phyloP scores from a whole-genome alignment of 1,140 invertebrate species.

The Drosophila tsacasi region DNA sequence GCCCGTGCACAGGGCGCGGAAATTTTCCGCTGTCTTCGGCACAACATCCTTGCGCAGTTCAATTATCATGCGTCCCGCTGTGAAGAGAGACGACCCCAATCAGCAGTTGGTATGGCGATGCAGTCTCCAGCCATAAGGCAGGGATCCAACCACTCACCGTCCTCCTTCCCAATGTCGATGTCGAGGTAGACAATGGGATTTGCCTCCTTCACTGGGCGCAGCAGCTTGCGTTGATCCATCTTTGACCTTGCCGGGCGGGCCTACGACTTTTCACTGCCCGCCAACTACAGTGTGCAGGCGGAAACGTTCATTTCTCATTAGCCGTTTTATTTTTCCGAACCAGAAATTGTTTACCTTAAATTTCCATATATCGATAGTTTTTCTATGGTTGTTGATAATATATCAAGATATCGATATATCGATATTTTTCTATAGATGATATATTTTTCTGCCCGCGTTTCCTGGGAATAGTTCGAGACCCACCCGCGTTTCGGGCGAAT shows the following conservation, averaged over 20 bases:
- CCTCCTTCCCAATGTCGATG: slow-evolving; percentile 88
- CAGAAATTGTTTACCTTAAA: slow-evolving; percentile 22
- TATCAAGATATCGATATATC: no score
- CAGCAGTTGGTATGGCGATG: slow-evolving; percentile 35
- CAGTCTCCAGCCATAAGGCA: slow-evolving; percentile 5
- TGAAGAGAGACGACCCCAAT: slow-evolving; percentile 5
- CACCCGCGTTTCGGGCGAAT: no score
- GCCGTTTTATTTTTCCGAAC: slow-evolving; percentile 9
- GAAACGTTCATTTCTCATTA: not conserved
- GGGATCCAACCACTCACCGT: slow-evolving; percentile 69
- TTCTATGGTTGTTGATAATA: no score
- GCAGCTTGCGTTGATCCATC: slow-evolving; percentile 55
- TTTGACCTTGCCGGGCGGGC: slow-evolving; percentile 31
- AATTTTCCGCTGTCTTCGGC: slow-evolving; percentile 96
- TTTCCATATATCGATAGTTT: not conserved
- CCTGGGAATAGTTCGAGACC: no score
- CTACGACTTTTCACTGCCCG: slow-evolving; percentile 28
- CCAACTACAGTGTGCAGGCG: not conserved
- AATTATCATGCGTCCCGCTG: slow-evolving; percentile 92
- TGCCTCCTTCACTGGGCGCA: slow-evolving; percentile 45
- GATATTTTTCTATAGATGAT: no score
- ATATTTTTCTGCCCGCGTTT: no score
- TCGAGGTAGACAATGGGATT: slow-evolving; percentile 90
- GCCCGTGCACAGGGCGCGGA: slow-evolving; percentile 94
- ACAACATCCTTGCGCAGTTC: slow-evolving; percentile 93